Evolutionary conservation across 2,888 invertebrate genomes (phyloP).

Genomic region (Phaonia tiefii): DNA sequence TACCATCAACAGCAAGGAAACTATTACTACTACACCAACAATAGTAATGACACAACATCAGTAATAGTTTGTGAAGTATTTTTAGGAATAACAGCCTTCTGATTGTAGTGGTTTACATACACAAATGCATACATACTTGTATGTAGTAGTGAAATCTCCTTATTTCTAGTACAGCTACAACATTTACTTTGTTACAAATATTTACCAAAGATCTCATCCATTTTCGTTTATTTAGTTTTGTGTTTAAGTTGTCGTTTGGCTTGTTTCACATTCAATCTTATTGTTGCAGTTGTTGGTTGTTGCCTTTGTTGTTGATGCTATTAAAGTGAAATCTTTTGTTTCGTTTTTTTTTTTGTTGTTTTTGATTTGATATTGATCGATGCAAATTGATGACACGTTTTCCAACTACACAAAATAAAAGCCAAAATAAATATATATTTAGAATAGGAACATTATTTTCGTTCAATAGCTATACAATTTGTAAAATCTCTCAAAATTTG

Average conservation of each 20-base stretch:
- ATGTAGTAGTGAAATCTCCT: too few species aligned
- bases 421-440: constrained; percentile 15
- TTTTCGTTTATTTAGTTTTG: constrained; percentile 64
- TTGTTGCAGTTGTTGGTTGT: background rate
- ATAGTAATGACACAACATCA: background rate
- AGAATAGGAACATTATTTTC: too few species aligned
- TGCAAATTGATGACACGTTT: constrained; percentile 69
- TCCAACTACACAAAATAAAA: constrained; percentile 46
- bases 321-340: constrained; percentile 68
- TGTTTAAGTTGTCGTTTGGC: constrained; percentile 63
- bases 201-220: constrained; percentile 64
- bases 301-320: constrained; percentile 47
- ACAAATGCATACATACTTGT: too few species aligned
- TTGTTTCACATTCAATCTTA: constrained; percentile 29
- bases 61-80: constrained; percentile 40
- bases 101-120: background rate
- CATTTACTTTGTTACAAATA: constrained; percentile 56
- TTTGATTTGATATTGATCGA: constrained; percentile 69
- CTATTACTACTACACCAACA: background rate
- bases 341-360: too few species aligned
- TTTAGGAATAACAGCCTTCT: background rate
- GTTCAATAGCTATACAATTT: too few species aligned
- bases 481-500: too few species aligned
- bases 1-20: constrained; percentile 14
- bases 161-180: constrained; percentile 43